Percentiles rank a stretch among this genome's conserved stretches.
Evolutionary conservation across 2,888 invertebrate genomes (phyloP).

Genomic region (Syrphus vitripennis): DNA sequence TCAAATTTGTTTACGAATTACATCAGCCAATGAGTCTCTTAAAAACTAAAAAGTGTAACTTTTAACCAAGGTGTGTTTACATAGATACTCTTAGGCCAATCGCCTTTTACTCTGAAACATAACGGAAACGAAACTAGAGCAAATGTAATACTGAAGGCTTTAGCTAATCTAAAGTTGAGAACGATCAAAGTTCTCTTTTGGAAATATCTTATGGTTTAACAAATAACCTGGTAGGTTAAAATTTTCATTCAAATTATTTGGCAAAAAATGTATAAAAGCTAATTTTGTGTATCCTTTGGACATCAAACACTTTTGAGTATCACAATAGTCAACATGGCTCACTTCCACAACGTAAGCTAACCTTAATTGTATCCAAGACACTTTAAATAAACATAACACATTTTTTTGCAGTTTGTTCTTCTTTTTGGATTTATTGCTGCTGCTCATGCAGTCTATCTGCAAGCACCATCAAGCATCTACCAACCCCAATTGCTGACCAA

Average conservation of each 20-base stretch:
- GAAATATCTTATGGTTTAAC: too few species aligned
- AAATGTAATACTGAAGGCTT: too few species aligned
- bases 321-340: conserved; percentile 3
- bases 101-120: neutral
- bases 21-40: conserved; percentile 26
- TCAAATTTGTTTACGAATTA: neutral
- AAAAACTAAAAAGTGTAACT: too few species aligned
- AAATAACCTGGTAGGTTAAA: neutral
- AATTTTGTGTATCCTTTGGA: neutral
- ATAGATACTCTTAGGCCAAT: neutral
- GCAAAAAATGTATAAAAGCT: neutral
- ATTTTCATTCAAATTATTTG: neutral
- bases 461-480: conserved; percentile 3
- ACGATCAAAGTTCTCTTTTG: too few species aligned
- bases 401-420: neutral
- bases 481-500: conserved; percentile 40
- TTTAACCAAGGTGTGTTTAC: neutral
- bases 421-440: neutral
- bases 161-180: too few species aligned
- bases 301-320: neutral
- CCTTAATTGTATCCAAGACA: neutral
- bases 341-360: neutral
- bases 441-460: neutral
- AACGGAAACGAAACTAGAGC: neutral
- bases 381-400: neutral